Evolutionary conservation across 2,113 vertebrate genomes (phyloP), one percentile per base, ranked within the genome.

Genomic region (Rhineura floridana): DNA sequence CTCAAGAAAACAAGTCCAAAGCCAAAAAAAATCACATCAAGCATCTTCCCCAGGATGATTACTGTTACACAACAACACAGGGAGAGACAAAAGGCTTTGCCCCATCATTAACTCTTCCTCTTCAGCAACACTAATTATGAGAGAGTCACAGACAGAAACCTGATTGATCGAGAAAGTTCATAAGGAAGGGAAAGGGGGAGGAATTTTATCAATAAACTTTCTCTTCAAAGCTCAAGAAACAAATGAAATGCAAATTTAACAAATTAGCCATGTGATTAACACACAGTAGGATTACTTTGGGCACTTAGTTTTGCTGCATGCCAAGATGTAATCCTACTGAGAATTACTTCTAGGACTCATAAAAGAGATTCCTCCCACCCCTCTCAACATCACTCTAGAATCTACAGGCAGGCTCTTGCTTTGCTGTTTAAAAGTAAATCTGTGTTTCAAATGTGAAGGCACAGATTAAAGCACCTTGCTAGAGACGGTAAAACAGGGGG

Each of bases 201-300:
- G 13, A 1, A 2, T 33, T 75, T 96, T 95, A 95, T 96, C 91
- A 92, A 96, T 95, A 95, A 92, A 83, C 87, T 85, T 93, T 94
- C 89, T 94, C 90, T 90, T 44, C 89, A 82, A 92, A 91, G 88
- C 62, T 87, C 62, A 72, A 81, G 89, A 93, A 94, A 95, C 28
- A 91, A 95, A 95, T 90, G 93, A 93, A 95, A 94, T 91, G 88
- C 83, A 96, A 94, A 95, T 95, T 93, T 94, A 94, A 96, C 93
- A 95, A 96, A 94, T 96, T 94, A 96, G 90, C 87, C 90, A 86
- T 90, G 91, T 94, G 95, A 95, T 95, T 95, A 91, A 92, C 5
- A 85, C 93, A 89, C 90, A 85, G 94, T 93, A 72, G 93, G 95
- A 91, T 88, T 48, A 85, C 90, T 96, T 88, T 44, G 92, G 91